Evolutionary conservation across 2,113 vertebrate genomes (phyloP), one percentile per base, ranked within the genome.

Genomic region (Mola mola): DNA sequence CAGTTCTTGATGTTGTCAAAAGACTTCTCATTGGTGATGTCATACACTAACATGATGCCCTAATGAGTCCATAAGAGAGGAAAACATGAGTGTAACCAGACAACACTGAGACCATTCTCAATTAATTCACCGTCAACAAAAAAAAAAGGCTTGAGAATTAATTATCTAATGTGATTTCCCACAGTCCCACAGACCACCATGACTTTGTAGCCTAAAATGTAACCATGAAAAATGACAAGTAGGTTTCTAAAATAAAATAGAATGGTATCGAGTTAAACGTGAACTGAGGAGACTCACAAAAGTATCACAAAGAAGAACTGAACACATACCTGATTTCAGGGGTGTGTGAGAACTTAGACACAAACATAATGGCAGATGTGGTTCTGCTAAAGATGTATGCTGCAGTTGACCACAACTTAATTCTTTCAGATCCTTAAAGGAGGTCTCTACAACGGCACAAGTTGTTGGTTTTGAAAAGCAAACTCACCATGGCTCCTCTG

Each of bases 1-100:
- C 96, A 98, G 88, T 98, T 98, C 87, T 95, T 96, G 89, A 98
- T 98, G 57, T 98, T 98, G 85, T 98, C 96, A 37, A 98, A 98
- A 19, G 95, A 97, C 66, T 98, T 98, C 75, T 98, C 96, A 1
- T 97, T 98, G 82, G 96, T 98, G 79, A 98, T 98, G 88, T 98
- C 96, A 3, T 94, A 98, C 33, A 98, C 96, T 66, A 98, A 81
- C 96, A 98, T 98, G 79, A 98, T 98, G 62, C 96, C 96, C 96
- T 98, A 22, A 3, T 29, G 31, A 42, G 20, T 17, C 52, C 12
- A 79, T 0, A 43, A 26, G 70, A n/a, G 5, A 12, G 6, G 2
- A 29, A 29, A 5, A 29, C 28, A 29, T 29, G 1, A 1, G 9
- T 29, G 6, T 29, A 29, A 29, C 28, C 6, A 20, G 8, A 51